Conservation (phyloP, 2,797 vertebrate species). For the Austrolebias charrua region DNA sequence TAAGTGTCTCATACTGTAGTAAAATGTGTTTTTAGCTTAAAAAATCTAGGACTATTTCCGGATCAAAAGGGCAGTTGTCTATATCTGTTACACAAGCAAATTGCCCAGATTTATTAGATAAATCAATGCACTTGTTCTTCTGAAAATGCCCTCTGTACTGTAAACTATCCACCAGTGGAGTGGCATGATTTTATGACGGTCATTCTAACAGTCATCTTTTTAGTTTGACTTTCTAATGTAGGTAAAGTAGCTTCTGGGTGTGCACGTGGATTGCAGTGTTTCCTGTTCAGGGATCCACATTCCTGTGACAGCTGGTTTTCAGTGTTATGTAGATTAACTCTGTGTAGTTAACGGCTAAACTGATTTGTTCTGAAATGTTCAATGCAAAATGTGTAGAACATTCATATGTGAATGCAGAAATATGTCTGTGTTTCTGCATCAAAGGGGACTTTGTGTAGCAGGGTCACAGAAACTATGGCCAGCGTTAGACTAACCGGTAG, state of each 20-base stretch:
- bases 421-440: conserved; percentile 47
- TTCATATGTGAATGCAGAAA: conserved; percentile 53
- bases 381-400: conserved; percentile 43
- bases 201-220: neutral
- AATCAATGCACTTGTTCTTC: neutral
- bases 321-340: conserved; percentile 42
- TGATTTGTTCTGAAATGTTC: conserved; percentile 39
- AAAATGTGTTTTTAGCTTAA: too few species aligned
- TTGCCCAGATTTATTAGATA: neutral
- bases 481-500: conserved; percentile 34
- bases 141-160: neutral
- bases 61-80: too few species aligned
- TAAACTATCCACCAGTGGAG: too few species aligned
- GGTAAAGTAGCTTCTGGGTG: neutral
- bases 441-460: conserved; percentile 60
- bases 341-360: conserved; percentile 29
- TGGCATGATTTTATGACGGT: too few species aligned
- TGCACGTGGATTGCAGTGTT: neutral
- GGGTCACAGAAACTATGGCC: conserved; percentile 52
- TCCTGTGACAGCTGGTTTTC: conserved; percentile 29
- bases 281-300: conserved; percentile 26
- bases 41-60: too few species aligned
- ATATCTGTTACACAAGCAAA: too few species aligned
- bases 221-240: neutral
- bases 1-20: too few species aligned